Base-by-base conservation (phyloP, 2,113 vertebrate species). In the Tenebrosternarchus preto region DNA sequence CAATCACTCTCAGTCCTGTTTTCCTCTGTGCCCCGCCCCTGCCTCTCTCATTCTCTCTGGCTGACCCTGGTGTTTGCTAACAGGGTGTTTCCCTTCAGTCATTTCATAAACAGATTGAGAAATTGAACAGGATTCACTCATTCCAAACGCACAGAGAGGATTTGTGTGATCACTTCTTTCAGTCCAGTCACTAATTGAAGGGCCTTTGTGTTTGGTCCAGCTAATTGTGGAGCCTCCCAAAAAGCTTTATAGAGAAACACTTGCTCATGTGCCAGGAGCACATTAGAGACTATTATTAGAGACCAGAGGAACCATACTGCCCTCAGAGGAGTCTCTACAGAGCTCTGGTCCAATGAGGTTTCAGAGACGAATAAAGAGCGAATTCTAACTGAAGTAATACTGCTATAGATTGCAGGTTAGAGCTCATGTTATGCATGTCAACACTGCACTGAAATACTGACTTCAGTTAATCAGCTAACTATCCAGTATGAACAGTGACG, bases 51-150 rank as follows among this genome's bases (percentile, higher is more conserved):
- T 39, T 46, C 20, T 17, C 29, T 39, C 31, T 77, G 80, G 63
- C 74, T 73, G 71, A 60, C 71, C 57, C 31, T 69, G 43, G 73
- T 63, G 29, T 80, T 81, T 80, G 36, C 5, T 20, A 84, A 81
- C 53, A 57, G 76, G 55, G 82, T 55, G 68, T 74, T 80, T 82
- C 57, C 78, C 17, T 83, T 63, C 66, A 25, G 6, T 46, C n/a
- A 16, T 27, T 71, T 80, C 46, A 76, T 25, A 74, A 67, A 46
- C 69, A 82, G 5, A 33, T n/a, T 27, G 2, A 43, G 22, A 19
- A 39, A 68, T 39, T 20, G 69, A 31, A 69, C 50, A 56, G 63
- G 24, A 56, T 56, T 68, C 50, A 43, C 31, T 53, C 33, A n/a
- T 22, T 60, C 50, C 5, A 70, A 78, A 78, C 27, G 36, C 12